These are phyloP conservation scores for Nomada fabriciana DNA, from an alignment of 2,888 invertebrate species.

Conservation along the genomic window DNA sequence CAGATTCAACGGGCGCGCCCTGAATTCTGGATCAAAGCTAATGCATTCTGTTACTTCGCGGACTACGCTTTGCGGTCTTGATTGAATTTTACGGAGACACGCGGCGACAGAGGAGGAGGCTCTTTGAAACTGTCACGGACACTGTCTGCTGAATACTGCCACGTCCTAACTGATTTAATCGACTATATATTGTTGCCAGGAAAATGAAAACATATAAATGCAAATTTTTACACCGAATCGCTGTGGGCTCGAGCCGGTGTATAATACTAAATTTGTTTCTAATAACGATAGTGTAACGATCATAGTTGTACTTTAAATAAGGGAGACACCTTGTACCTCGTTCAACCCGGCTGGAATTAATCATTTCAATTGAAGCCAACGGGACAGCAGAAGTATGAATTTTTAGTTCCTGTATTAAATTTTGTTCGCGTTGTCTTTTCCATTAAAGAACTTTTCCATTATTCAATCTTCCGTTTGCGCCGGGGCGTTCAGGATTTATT, in stretches of 20 bases:
- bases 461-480: too few species aligned
- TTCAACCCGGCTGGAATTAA: background rate
- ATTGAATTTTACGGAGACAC: constrained; percentile 48
- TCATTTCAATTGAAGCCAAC: background rate
- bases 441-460: too few species aligned
- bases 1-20: constrained; percentile 35
- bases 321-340: background rate
- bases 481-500: too few species aligned
- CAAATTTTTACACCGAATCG: too few species aligned
- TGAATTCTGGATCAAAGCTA: constrained; percentile 56
- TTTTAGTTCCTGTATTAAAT: too few species aligned
- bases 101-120: constrained; percentile 20
- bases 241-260: background rate
- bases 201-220: background rate
- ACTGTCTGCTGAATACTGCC: background rate
- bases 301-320: background rate
- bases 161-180: background rate
- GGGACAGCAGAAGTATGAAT: too few species aligned
- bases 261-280: background rate
- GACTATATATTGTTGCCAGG: background rate
- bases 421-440: too few species aligned
- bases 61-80: constrained; percentile 44
- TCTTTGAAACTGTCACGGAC: constrained; percentile 32
- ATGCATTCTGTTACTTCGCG: constrained; percentile 54
- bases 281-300: background rate